These are phyloP conservation scores for Baccha elongata DNA, from an alignment of 2,888 invertebrate species.

Conservation along the genomic window DNA sequence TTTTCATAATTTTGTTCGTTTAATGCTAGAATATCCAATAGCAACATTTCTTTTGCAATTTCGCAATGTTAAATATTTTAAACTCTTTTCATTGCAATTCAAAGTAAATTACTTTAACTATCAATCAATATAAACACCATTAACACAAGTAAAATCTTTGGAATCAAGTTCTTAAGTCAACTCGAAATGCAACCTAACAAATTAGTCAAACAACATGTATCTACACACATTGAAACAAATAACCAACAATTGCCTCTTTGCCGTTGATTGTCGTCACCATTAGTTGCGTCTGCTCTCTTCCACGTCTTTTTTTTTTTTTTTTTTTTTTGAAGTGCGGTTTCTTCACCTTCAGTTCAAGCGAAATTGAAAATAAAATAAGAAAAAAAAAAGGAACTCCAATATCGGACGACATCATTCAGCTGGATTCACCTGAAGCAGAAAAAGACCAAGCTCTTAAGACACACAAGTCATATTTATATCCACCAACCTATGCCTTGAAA, in stretches of 20 bases:
- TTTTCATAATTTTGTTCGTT: no score
- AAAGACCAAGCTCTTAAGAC: not conserved
- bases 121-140: conserved; percentile 31
- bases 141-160: conserved; percentile 3
- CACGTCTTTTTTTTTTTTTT: not conserved
- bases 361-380: conserved; percentile 40
- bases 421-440: conserved; percentile 48
- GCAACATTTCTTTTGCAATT: no score
- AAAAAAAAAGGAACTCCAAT: conserved; percentile 14
- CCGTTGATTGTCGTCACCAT: conserved; percentile 11
- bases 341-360: conserved; percentile 55
- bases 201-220: conserved; percentile 72
- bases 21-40: no score
- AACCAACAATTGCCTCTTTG: conserved; percentile 58
- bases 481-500: not conserved
- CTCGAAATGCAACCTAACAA: conserved; percentile 57
- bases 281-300: conserved; percentile 3
- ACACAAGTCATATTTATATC: conserved; percentile 7
- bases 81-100: conserved; percentile 17
- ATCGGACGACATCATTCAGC: conserved; percentile 50
- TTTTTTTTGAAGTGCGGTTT: conserved; percentile 23
- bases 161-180: conserved; percentile 27
- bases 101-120: conserved; percentile 14
- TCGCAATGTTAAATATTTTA: no score
- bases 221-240: conserved; percentile 71